A percentile compares a stretch with the other conserved stretches of the same genome.
These are phyloP conservation scores for Pyxicephalus adspersus DNA, from an alignment of 2,113 vertebrate species.

Conservation along the genomic window DNA sequence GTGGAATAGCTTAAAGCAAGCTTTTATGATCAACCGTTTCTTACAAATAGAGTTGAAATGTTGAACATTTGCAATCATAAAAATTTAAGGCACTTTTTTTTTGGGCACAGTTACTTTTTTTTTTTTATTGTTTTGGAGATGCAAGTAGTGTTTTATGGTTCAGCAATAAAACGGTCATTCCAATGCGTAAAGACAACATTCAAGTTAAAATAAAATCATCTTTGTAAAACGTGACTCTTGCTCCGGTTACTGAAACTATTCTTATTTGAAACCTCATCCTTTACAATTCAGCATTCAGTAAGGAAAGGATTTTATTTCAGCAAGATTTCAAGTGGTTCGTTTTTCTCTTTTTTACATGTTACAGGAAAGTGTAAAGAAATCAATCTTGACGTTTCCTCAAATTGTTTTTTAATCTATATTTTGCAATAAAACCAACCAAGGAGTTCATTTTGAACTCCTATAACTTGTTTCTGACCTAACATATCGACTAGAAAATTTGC, in stretches of 20 bases:
- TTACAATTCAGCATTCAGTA: background rate
- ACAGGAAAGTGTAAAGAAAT: background rate
- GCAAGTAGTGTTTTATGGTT: constrained; percentile 24
- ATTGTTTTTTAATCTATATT: constrained; percentile 16
- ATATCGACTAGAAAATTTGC: background rate
- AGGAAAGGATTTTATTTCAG: background rate
- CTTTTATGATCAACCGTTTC: background rate
- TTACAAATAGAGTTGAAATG: constrained; percentile 2
- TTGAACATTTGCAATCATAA: constrained; percentile 34
- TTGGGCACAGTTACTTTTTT: constrained; percentile 13
- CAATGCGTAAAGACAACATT: background rate
- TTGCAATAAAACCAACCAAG: constrained; percentile 7
- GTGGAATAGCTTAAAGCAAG: constrained; percentile 5
- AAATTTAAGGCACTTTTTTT: background rate
- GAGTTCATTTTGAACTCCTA: background rate
- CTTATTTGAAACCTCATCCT: background rate
- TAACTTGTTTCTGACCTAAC: background rate
- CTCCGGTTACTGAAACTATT: background rate
- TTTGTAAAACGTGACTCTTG: background rate
- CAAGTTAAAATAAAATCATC: constrained; percentile 29
- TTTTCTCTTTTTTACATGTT: background rate
- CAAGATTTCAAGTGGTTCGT: background rate
- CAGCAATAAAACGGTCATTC: constrained; percentile 13
- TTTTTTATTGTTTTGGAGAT: constrained; percentile 26
- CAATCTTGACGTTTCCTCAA: constrained; percentile 19